A percentile compares a stretch with the other conserved stretches of the same genome.
These are phyloP conservation scores for Dryas iulia DNA, from an alignment of 1,140 invertebrate genomes.

Conservation along the genomic window DNA sequence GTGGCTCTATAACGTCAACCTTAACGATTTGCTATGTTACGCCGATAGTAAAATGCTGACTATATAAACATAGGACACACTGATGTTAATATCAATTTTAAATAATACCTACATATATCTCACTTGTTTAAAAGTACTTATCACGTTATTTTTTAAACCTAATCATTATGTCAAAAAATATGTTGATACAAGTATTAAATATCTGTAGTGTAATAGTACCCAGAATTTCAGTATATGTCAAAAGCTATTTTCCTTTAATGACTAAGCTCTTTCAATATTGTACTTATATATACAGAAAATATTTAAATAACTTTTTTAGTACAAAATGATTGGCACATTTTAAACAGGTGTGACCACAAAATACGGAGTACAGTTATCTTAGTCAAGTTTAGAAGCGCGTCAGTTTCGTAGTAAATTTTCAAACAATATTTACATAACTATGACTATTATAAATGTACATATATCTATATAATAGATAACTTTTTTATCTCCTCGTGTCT, in stretches of 20 bases:
- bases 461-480: too few species aligned
- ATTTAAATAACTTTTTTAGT: background rate
- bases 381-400: background rate
- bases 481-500: too few species aligned
- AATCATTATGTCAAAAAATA: too few species aligned
- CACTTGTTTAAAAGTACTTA: too few species aligned
- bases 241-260: background rate
- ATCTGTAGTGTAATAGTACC: background rate
- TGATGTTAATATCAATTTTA: background rate
- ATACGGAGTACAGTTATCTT: background rate
- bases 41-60: constrained; percentile 31
- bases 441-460: background rate
- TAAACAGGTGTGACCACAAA: constrained; percentile 1
- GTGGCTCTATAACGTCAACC: constrained; percentile 39
- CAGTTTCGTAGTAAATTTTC: background rate
- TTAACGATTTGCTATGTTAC: constrained; percentile 53
- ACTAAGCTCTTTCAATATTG: background rate
- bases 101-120: too few species aligned
- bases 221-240: background rate
- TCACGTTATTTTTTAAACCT: too few species aligned
- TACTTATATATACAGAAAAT: background rate
- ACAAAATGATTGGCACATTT: background rate
- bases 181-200: background rate
- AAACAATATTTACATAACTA: background rate
- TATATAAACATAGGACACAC: constrained; percentile 6